These are phyloP conservation scores for Limenitis camilla DNA, from an alignment of 2,888 invertebrate species.

Conservation along the genomic window DNA sequence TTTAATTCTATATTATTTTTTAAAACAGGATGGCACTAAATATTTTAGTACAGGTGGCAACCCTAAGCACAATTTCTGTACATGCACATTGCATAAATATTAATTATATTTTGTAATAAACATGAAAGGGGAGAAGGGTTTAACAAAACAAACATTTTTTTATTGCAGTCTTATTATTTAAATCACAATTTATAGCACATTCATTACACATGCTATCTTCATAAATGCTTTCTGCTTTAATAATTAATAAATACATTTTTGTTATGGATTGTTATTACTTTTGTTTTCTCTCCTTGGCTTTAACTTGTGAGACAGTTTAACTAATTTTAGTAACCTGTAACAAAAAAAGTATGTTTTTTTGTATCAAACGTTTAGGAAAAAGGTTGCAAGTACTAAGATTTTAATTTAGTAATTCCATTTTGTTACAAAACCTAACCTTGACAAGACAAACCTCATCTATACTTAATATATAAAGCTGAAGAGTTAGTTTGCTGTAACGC, in stretches of 20 bases:
- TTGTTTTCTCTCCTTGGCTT: constrained; percentile 52
- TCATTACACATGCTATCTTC: neutral
- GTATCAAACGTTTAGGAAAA: no score
- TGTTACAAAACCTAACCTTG: no score
- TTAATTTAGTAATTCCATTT: no score
- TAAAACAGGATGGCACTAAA: no score
- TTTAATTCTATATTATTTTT: no score
- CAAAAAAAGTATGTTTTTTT: constrained; percentile 17
- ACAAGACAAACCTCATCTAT: no score
- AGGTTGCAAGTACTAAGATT: no score
- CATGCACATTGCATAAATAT: neutral
- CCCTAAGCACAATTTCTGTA: no score
- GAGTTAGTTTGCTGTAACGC: no score
- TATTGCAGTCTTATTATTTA: constrained; percentile 4
- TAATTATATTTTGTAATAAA: neutral
- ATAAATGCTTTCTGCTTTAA: neutral
- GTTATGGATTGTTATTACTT: constrained; percentile 27
- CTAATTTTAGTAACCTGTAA: constrained; percentile 65
- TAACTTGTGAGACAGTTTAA: constrained; percentile 61
- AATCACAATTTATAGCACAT: neutral
- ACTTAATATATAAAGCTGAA: no score
- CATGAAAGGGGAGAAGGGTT: neutral
- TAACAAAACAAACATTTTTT: neutral
- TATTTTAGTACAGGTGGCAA: no score
- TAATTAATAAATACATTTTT: constrained; percentile 4